phyloP scores from a whole-genome alignment of 2,113 vertebrate species.

The Tympanuchus pallidicinctus region DNA sequence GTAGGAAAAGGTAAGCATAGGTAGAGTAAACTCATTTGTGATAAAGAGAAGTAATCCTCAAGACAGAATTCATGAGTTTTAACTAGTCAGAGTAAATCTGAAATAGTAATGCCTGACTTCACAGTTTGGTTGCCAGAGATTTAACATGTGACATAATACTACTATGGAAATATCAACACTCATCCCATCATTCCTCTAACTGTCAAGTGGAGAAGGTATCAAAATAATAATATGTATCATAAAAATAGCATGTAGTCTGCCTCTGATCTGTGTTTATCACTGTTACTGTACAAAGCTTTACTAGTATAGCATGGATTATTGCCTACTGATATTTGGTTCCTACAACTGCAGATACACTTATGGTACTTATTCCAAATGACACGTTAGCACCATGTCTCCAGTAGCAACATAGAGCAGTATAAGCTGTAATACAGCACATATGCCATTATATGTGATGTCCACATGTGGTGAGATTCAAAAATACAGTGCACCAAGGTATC shows the following conservation, averaged over 20 bases:
- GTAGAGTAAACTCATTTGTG: not conserved
- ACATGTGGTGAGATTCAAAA: not conserved
- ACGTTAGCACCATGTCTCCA: not conserved
- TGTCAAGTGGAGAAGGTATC: constrained; percentile 20
- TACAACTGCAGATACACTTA: not conserved
- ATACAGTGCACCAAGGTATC: not conserved
- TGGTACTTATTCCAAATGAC: not conserved
- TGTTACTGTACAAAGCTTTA: not conserved
- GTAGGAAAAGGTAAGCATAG: not conserved
- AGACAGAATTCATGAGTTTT: not conserved
- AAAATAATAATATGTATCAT: constrained; percentile 10
- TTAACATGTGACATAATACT: constrained; percentile 38
- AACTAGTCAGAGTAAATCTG: not conserved
- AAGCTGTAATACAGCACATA: not conserved
- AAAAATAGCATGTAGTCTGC: constrained; percentile 41
- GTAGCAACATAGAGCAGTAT: not conserved
- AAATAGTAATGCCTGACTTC: not conserved
- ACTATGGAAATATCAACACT: constrained; percentile 26
- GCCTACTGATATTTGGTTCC: not conserved
- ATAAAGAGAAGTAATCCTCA: not conserved
- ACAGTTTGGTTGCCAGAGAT: constrained; percentile 30
- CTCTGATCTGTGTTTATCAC: not conserved
- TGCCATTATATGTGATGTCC: not conserved
- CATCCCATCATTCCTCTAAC: not conserved
- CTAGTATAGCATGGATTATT: not conserved